Evolutionary conservation across 2,797 vertebrate species (phyloP).

Genomic region (Lutjanus argentimaculatus): DNA sequence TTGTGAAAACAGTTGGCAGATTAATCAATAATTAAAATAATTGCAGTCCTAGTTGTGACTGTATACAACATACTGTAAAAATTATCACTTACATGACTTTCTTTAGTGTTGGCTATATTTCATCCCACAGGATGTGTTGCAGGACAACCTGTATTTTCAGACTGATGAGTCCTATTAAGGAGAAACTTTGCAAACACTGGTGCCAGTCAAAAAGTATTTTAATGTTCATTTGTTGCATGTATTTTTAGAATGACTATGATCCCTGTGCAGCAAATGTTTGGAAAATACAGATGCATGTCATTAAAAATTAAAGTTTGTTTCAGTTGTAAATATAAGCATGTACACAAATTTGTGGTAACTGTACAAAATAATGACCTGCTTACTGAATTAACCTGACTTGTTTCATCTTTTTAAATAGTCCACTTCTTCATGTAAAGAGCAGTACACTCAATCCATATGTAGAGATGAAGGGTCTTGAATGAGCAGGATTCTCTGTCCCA

Average conservation of each 20-base stretch:
- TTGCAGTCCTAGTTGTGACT: neutral
- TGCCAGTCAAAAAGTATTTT: constrained; percentile 17
- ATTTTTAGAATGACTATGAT: constrained; percentile 7
- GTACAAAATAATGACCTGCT: constrained; percentile 4
- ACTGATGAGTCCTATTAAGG: neutral
- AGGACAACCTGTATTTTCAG: neutral
- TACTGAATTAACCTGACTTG: neutral
- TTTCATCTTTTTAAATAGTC: neutral
- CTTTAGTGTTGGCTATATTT: neutral
- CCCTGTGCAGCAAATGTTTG: neutral
- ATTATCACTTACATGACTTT: neutral
- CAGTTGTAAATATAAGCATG: constrained; percentile 63
- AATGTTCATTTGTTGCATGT: constrained; percentile 8
- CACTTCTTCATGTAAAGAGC: neutral
- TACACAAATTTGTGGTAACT: constrained; percentile 61
- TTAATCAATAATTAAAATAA: too few relatives aligned
- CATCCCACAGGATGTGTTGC: neutral
- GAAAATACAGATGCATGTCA: neutral
- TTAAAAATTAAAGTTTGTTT: constrained; percentile 19
- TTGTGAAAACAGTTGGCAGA: too few relatives aligned
- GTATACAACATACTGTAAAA: neutral
- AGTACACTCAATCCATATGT: neutral
- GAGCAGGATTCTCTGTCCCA: neutral
- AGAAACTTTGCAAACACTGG: neutral
- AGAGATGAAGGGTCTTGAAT: constrained; percentile 9